These are phyloP conservation scores for Rhinoraja longicauda DNA, from an alignment of 2,797 vertebrate species.

Conservation along the genomic window DNA sequence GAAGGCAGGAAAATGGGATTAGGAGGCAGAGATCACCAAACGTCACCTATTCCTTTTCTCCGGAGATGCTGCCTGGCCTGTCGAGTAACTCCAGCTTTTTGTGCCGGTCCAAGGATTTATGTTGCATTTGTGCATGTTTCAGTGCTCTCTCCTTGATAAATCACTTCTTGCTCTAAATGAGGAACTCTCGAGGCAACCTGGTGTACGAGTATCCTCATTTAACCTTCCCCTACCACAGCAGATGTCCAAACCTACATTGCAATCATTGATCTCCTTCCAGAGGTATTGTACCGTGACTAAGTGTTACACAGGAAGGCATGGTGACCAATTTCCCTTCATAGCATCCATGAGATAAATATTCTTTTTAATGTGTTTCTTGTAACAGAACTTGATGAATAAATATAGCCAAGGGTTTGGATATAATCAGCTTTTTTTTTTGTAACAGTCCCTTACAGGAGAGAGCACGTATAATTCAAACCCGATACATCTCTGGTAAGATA, in stretches of 20 bases:
- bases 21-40: no score
- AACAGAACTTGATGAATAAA: background rate
- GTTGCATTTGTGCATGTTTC: background rate
- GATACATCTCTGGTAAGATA: background rate
- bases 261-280: background rate
- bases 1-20: no score
- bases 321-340: background rate
- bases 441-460: background rate
- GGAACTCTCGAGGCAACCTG: background rate
- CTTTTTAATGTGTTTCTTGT: background rate
- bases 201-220: background rate
- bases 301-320: background rate
- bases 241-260: background rate
- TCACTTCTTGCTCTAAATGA: background rate
- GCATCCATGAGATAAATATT: background rate
- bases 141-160: background rate
- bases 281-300: background rate
- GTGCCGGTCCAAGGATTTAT: background rate
- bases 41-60: no score
- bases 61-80: no score
- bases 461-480: background rate
- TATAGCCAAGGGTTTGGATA: background rate
- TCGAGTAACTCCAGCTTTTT: no score
- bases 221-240: background rate
- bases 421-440: background rate